Conservation (phyloP, 2,797 vertebrate species). For the Sardinella longiceps region DNA sequence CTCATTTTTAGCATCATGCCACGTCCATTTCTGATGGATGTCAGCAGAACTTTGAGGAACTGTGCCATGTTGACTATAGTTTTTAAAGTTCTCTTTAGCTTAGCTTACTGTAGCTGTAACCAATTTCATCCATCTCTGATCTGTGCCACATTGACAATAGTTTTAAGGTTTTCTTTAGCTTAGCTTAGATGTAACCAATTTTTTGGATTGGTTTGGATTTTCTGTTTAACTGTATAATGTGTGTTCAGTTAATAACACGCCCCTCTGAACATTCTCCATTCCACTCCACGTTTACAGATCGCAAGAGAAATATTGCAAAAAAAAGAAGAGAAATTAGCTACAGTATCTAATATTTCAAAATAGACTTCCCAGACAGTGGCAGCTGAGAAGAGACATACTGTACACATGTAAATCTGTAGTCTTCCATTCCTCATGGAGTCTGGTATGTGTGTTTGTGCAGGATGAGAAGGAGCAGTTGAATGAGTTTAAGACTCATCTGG, state of each 20-base stretch:
- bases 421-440: neutral
- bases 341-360: neutral
- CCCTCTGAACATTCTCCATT: no score
- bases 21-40: neutral
- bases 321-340: neutral
- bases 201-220: neutral
- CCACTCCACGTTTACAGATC: no score
- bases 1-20: no score
- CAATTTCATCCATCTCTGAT: no score
- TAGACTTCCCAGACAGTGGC: neutral
- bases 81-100: no score
- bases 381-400: neutral
- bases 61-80: no score
- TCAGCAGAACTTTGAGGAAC: neutral
- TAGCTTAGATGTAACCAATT: no score
- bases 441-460: slow-evolving; percentile 65
- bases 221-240: neutral
- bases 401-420: neutral
- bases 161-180: no score
- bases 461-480: slow-evolving; percentile 88
- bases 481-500: slow-evolving; percentile 83
- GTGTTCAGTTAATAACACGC: no score
- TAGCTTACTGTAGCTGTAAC: no score
- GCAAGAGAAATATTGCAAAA: no score
- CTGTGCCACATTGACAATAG: no score